A percentile compares a stretch with the other conserved stretches of the same genome.
Evolutionary conservation across 2,797 vertebrate species (phyloP).

Genomic region (Catharus ustulatus): DNA sequence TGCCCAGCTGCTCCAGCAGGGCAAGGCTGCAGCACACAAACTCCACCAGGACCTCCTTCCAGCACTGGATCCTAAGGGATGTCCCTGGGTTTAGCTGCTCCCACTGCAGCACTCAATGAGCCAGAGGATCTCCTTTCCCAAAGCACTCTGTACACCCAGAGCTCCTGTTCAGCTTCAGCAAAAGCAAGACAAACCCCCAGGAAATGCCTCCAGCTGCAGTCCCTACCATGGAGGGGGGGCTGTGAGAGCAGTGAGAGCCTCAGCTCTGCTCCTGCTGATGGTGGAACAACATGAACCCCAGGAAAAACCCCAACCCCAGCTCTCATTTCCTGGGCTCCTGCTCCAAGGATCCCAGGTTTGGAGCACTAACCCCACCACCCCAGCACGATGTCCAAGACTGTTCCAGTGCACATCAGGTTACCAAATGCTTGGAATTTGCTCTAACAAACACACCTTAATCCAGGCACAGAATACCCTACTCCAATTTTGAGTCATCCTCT

Average conservation of each 20-base stretch:
- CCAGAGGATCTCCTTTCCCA: neutral
- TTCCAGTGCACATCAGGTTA: neutral
- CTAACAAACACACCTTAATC: neutral
- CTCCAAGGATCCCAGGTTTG: neutral
- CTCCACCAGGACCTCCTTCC: neutral
- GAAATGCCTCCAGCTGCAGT: neutral
- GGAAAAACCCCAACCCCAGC: neutral
- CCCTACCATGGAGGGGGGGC: fast-evolving
- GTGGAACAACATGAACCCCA: neutral
- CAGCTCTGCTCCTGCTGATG: neutral
- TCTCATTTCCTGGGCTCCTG: neutral
- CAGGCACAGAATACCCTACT: neutral
- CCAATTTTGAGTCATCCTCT: neutral
- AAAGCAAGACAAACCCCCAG: neutral
- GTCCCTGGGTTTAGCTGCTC: neutral
- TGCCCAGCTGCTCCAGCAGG: neutral
- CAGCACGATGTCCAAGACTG: neutral
- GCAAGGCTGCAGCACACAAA: neutral
- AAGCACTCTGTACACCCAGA: fast-evolving
- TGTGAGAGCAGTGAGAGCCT: neutral
- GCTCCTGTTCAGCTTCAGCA: neutral
- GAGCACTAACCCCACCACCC: neutral
- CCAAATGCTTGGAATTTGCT: neutral
- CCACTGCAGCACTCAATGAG: neutral
- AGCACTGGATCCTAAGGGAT: neutral